Evolutionary conservation across 2,797 vertebrate species (phyloP).

Genomic region (Pampus argenteus): DNA sequence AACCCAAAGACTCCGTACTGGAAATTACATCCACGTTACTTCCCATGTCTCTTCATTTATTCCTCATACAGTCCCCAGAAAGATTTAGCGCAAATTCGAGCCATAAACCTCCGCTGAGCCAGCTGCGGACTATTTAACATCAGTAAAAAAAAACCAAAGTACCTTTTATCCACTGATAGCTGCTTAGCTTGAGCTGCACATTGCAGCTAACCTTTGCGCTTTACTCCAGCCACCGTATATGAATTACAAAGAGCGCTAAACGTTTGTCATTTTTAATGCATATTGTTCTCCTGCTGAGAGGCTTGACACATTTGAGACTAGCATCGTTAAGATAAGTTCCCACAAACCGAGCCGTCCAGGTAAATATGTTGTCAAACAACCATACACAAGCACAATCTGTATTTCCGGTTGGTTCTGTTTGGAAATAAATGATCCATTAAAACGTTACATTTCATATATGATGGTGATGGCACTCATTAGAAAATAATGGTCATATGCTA

Average conservation of each 20-base stretch:
- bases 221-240: not conserved
- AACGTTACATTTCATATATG: not conserved
- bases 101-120: slow-evolving; percentile 24
- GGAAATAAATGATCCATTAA: slow-evolving; percentile 17
- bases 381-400: not conserved
- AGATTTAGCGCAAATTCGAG: no score
- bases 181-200: slow-evolving; percentile 12
- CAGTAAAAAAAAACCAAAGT: slow-evolving; percentile 12
- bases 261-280: not conserved
- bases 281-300: not conserved
- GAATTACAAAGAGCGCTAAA: not conserved
- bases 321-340: not conserved
- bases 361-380: not conserved
- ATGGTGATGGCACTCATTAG: not conserved
- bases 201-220: not conserved
- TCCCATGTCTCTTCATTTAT: slow-evolving; percentile 14
- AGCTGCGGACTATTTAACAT: slow-evolving; percentile 52
- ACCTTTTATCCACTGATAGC: slow-evolving; percentile 36
- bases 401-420: slow-evolving; percentile 45
- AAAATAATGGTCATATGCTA: not conserved
- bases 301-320: slow-evolving; percentile 13
- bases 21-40: not conserved
- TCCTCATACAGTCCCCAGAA: not conserved
- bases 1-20: slow-evolving; percentile 17
- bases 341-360: not conserved